Evolutionary conservation across 2,797 vertebrate genomes (phyloP).

Genomic region (Lepilemur ruficaudatus): DNA sequence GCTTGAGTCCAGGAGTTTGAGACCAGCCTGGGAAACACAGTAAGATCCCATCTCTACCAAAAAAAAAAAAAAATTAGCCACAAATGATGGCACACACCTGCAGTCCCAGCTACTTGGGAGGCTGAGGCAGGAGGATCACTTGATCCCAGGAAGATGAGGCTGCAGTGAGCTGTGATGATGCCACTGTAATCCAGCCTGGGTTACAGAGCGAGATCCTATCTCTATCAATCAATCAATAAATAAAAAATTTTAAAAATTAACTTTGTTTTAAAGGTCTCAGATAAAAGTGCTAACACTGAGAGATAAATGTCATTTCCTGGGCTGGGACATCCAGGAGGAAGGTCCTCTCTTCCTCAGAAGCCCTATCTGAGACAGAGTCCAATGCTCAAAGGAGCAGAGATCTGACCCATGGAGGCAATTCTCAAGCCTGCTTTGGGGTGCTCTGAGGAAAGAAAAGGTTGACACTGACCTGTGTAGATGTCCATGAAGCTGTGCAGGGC

Average conservation of each 20-base stretch:
- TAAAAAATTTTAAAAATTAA: background rate
- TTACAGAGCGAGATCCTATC: background rate
- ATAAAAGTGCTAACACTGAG: background rate
- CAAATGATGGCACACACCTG: background rate
- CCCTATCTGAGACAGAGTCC: background rate
- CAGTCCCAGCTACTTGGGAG: background rate
- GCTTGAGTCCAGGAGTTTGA: background rate
- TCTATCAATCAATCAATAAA: background rate
- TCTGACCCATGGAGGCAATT: background rate
- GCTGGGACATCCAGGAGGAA: background rate
- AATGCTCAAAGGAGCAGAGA: background rate
- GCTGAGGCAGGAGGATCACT: background rate
- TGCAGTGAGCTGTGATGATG: background rate
- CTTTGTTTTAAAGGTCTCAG: background rate
- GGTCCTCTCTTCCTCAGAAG: background rate
- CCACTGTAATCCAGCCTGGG: background rate
- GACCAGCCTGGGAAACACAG: background rate
- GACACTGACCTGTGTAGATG: constrained; percentile 92
- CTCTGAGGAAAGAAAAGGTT: background rate
- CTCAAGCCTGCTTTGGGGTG: background rate
- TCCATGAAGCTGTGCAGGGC: constrained; percentile 97
- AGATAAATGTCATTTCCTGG: background rate
- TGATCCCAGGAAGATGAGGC: background rate
- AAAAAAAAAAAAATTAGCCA: background rate
- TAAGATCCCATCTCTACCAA: background rate